phyloP scores from a whole-genome alignment of 2,113 vertebrate species.

The Promerops cafer region DNA sequence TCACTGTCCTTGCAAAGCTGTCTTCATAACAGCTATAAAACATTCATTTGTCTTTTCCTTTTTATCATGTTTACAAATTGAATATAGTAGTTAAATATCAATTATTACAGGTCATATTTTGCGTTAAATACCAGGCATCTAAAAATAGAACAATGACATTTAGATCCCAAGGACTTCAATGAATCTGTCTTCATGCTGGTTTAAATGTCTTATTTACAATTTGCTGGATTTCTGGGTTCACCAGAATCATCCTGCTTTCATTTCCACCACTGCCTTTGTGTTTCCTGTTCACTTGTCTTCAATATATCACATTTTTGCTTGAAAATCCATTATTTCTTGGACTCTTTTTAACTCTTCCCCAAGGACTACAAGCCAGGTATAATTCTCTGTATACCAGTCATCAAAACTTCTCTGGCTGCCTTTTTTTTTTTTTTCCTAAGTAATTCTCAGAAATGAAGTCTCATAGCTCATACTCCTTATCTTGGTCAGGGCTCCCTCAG shows the following conservation, averaged over 20 bases:
- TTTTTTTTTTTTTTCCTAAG: neutral
- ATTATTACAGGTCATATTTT: conserved; percentile 53
- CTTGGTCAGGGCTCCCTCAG: conserved; percentile 18
- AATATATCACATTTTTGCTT: neutral
- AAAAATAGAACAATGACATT: conserved; percentile 46
- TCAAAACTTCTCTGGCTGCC: neutral
- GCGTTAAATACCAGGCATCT: conserved; percentile 45
- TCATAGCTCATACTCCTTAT: conserved; percentile 7
- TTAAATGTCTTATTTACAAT: conserved; percentile 16
- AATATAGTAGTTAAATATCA: conserved; percentile 59
- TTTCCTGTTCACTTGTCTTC: neutral
- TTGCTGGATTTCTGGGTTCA: neutral
- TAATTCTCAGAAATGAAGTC: conserved; percentile 14
- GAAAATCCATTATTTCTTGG: conserved; percentile 7
- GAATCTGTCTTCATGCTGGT: neutral
- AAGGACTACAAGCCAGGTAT: neutral
- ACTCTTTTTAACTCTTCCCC: neutral
- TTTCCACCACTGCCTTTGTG: neutral
- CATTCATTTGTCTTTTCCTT: conserved; percentile 16
- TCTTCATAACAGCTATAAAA: neutral
- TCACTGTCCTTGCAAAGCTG: conserved; percentile 11
- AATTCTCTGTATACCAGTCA: neutral
- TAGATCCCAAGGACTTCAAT: conserved; percentile 17
- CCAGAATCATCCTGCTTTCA: neutral
- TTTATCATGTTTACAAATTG: conserved; percentile 41